Base-by-base conservation (phyloP, 1,140 invertebrate species). In the Drosophila nebulosa region DNA sequence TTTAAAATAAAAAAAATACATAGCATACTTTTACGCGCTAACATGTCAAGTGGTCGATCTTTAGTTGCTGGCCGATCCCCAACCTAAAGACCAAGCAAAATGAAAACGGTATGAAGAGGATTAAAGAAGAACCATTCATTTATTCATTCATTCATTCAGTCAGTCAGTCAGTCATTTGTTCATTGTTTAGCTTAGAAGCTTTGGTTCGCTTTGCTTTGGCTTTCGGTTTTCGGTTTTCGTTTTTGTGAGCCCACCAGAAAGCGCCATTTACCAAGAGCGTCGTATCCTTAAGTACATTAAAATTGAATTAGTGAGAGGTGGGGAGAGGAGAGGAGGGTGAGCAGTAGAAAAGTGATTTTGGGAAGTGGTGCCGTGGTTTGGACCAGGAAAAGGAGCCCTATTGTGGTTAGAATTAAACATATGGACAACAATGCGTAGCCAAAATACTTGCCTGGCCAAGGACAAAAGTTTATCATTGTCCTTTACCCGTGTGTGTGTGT, bases 221-320 rank as follows among this genome's bases (percentile, higher is more conserved):
- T 30, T 6, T 30, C 3, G 10, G 9, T 32, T 32, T 32, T 3
- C 3, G 30, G 30, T 32, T 32, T 0, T 16, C 7, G 18, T 16
- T 16, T 46, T 46, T 32, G 14, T 42, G n/a, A 24, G 10, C 50
- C 10, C 1, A 53, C 52, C 51, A 59, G 21, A 36, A 42, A 22
- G 39, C 6, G 24, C 36, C 21, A 58, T 58, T 63, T 24, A 16
- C 12, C 12, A 18, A 22, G 10, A 16, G 39, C 12, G 55, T 27
- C 32, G 55, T 16, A 26, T 26, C 36, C 36, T 61, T 64, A 66
- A 79, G 64, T 85, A 66, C 55, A 79, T 84, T 76, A 69, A 69
- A 76, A 84, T 85, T 69, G 59, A 84, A 83, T 83, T 84, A 83
- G 75, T 66, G 27, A 16, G 30, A 46, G 42, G 10, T 30, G 57